A percentile compares a stretch with the other conserved stretches of the same genome.
Conservation (phyloP, 2,113 vertebrate genomes). For the Toxotes jaculatrix region DNA sequence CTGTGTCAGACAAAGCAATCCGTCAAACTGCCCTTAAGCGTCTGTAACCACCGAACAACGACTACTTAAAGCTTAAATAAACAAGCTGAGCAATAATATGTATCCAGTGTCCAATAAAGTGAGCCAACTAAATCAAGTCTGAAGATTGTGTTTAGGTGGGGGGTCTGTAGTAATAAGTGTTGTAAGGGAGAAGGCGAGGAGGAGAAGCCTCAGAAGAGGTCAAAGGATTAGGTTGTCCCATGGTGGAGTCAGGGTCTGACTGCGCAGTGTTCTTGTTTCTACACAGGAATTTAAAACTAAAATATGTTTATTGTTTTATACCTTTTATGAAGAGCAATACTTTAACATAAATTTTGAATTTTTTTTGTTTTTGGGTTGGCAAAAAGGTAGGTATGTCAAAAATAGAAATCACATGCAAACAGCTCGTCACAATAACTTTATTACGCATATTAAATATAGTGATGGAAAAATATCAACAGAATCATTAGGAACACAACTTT, state of each 20-base stretch:
- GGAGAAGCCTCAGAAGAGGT: conserved; percentile 26
- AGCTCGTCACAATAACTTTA: background rate
- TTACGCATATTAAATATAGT: background rate
- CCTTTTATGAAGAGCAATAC: background rate
- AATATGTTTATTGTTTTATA: background rate
- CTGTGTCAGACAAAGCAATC: conserved; percentile 22
- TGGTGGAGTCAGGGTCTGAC: background rate
- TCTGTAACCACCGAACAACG: conserved; percentile 22
- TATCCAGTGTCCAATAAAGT: conserved; percentile 39
- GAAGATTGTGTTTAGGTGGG: background rate
- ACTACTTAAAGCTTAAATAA: conserved; percentile 27
- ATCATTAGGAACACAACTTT: background rate
- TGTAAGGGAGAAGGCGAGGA: background rate
- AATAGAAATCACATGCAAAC: background rate
- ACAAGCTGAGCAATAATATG: conserved; percentile 24
- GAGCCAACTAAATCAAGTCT: conserved; percentile 14
- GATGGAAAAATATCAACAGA: background rate
- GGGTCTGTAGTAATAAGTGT: conserved; percentile 19
- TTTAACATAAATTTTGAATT: too few species aligned
- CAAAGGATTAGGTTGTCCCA: conserved; percentile 35
- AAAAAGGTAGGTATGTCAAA: background rate
- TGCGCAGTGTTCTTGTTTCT: conserved; percentile 5
- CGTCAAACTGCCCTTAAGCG: conserved; percentile 23
- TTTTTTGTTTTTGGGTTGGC: too few species aligned
- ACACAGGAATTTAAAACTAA: conserved; percentile 4